Evolutionary conservation across 1,140 invertebrate species (phyloP).

Genomic region (Holotrichia oblita): DNA sequence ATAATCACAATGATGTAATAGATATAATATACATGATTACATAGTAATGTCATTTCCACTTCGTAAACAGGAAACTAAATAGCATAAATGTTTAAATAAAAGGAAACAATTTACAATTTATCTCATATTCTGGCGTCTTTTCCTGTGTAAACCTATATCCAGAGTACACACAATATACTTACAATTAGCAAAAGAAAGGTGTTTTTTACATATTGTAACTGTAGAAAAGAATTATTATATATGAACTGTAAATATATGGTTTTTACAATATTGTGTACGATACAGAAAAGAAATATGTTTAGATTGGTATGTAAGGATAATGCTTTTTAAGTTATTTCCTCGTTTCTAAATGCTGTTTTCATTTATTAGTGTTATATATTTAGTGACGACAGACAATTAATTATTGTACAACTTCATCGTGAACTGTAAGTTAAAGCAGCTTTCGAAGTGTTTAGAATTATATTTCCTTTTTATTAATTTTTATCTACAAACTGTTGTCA

Average conservation of each 20-base stretch:
- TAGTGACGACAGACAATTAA: constrained; percentile 19
- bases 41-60: background rate
- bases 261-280: constrained; percentile 39
- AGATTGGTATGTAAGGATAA: constrained; percentile 26
- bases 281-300: constrained; percentile 18
- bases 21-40: background rate
- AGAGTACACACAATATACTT: background rate
- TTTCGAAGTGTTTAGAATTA: constrained; percentile 33
- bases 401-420: constrained; percentile 31
- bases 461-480: background rate
- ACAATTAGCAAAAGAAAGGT: constrained; percentile 16
- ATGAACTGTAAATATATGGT: constrained; percentile 40
- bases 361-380: constrained; percentile 26
- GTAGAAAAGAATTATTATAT: constrained; percentile 23
- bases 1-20: background rate
- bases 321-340: constrained; percentile 31
- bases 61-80: background rate
- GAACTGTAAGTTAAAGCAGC: constrained; percentile 37
- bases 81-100: background rate
- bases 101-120: background rate
- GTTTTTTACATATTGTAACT: constrained; percentile 30
- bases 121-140: background rate
- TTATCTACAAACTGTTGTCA: background rate
- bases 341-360: background rate
- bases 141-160: background rate